Evolutionary conservation across 2,113 vertebrate species (phyloP), one percentile per base, ranked within the genome.

Genomic region (Anas platyrhynchos): DNA sequence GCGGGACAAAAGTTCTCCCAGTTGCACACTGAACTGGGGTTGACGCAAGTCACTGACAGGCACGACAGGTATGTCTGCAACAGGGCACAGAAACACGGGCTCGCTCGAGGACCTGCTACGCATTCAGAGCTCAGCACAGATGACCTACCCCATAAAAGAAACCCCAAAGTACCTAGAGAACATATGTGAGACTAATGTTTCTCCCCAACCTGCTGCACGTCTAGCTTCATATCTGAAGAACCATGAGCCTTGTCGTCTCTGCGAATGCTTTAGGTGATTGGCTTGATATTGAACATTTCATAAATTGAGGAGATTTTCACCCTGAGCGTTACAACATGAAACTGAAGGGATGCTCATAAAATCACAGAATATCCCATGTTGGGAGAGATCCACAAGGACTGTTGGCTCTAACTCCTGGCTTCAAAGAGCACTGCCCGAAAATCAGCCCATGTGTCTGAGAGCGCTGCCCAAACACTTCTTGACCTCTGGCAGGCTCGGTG

Each of bases 21-120:
- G 32, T 4, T 18, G 18, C 9, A 6, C 4, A 5, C 22, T 4
- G 4, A 59, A 9, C 25, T 55, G 34, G 25, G 66, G 61, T 4
- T 68, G 73, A 88, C 71, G 76, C 16, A 62, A 21, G 27, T 65
- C 25, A 7, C 46, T 34, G 58, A 26, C 55, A 52, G 20, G 13
- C 4, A 29, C 1, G 22, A 69, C 0, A 0, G 13, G 8, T 65
- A 41, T 1, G 7, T 29, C 55, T 31, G 58, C 7, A 78, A 56
- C 55, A 81, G 3, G 52, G n/a, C 34, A 68, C 4, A 12, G 46
- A 48, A 67, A 52, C 9, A 16, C 3, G 46, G 2, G 18, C 23
- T 86, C 32, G 46, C 36, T 26, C 13, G 22, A 6, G 1, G 48
- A 65, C 54, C 63, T 88, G 52, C 36, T 31, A 38, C n/a, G 32